These are phyloP conservation scores for Collichthys lucidus DNA, from an alignment of 2,113 vertebrate species.

Conservation along the genomic window DNA sequence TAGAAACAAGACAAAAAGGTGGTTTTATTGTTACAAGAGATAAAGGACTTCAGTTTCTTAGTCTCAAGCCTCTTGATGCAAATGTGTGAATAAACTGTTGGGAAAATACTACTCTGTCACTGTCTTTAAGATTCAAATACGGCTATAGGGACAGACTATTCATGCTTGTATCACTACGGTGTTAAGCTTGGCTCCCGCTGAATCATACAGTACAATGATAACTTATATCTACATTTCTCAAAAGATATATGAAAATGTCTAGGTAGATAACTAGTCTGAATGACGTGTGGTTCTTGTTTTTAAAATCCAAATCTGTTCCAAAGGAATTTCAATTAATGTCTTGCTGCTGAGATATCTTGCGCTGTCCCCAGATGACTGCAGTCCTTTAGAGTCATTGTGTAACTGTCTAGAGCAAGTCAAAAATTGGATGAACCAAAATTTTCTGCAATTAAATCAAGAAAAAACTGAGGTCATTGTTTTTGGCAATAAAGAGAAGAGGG, in stretches of 20 bases:
- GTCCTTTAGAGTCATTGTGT: too few species aligned
- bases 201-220: conserved; percentile 7
- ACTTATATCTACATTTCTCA: not conserved
- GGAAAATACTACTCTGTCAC: not conserved
- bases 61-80: not conserved
- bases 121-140: not conserved
- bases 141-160: conserved; percentile 3
- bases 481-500: too few species aligned
- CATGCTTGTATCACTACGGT: not conserved
- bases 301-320: not conserved
- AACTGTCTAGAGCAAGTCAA: too few species aligned
- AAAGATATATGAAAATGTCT: not conserved
- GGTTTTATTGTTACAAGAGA: conserved; percentile 22
- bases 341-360: too few species aligned
- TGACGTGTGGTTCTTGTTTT: not conserved
- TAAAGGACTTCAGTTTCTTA: conserved; percentile 1
- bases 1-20: conserved; percentile 38
- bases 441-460: too few species aligned
- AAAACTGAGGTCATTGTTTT: too few species aligned
- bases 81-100: conserved; percentile 21
- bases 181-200: not conserved
- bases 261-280: not conserved
- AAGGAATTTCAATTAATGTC: not conserved
- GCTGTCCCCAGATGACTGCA: too few species aligned
- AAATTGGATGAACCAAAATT: too few species aligned